Conservation (phyloP, 2,888 invertebrate species). For the Troides aeacus region DNA sequence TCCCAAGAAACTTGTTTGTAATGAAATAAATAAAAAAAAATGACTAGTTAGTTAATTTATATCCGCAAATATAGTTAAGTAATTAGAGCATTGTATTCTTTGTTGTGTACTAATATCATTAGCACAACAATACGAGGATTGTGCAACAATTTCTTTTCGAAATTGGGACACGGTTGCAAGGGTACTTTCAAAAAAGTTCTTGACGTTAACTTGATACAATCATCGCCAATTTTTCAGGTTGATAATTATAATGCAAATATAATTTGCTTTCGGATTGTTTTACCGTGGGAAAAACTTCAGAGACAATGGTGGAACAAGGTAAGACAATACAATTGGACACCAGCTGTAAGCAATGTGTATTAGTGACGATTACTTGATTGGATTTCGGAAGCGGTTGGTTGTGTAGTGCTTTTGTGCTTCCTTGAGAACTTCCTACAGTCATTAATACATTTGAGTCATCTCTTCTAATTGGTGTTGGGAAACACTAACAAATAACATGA, state of each 20-base stretch:
- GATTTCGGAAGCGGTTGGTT: constrained; percentile 13
- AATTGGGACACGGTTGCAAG: constrained; percentile 2
- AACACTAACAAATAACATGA: no score
- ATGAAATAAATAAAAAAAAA: no score
- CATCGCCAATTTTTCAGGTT: constrained; percentile 8
- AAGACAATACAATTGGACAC: constrained; percentile 21
- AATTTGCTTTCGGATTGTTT: constrained; percentile 5
- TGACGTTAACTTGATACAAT: constrained; percentile 5
- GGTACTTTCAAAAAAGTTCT: constrained; percentile 11
- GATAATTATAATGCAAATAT: constrained; percentile 16
- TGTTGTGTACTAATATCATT: constrained; percentile 9
- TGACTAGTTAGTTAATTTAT: background rate
- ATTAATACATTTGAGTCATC: constrained; percentile 23
- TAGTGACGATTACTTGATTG: constrained; percentile 26
- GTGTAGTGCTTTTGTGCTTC: constrained; percentile 8
- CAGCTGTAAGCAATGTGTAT: constrained; percentile 11
- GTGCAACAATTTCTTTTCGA: background rate
- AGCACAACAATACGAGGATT: constrained; percentile 9
- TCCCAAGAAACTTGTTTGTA: no score
- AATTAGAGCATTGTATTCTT: constrained; percentile 5
- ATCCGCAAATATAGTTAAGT: background rate
- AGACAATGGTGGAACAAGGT: constrained; percentile 18
- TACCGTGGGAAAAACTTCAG: constrained; percentile 8
- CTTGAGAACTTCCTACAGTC: constrained; percentile 24
- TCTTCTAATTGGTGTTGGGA: constrained; percentile 7